Evolutionary conservation across 2,888 invertebrate species (phyloP), one percentile per base, ranked within the genome.

Genomic region (Pheosia tremula): DNA sequence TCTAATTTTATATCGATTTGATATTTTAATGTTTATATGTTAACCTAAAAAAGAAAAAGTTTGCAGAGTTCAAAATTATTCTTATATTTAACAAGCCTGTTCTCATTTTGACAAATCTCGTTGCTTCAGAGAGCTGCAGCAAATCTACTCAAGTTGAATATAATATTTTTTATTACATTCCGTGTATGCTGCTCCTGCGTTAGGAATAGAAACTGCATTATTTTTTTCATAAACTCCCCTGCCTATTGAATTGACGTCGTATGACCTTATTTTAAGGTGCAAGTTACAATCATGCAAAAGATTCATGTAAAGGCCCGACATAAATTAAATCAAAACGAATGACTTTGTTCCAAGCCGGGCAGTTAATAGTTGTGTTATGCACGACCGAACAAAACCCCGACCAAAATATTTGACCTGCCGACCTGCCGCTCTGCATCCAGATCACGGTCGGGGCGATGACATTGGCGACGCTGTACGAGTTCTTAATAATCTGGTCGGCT

Each of bases 331-430:
- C 49, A 59, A 65, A 71, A 69, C 63, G 36, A 66, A 67, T 38
- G 13, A 4, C 61, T 64, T 65, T 60, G 56, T 61, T 52, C 36
- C 50, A 61, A 55, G 59, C 43, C 56, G 59, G 38, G 37, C 11
- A 67, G 59, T 67, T 66, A 67, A 60, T 66, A 72, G 64, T 64
- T 59, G 10, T 64, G 64, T 68, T 71, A 70, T 73, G 71, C 73
- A 77, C 69, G 72, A 69, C 37, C 61, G 65, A 74, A 69, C 74
- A 75, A 70, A 61, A 65, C 60, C 66, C 66, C 58, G 57, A 52
- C 77, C 69, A 70, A 9, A 52, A 11, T 66, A 59, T 49, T 41
- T 59, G 66, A 68, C 50, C 67, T 56, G 1, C 9, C 4, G 13
- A 10, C 9, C n/a, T 38, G 56, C 43, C 56, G 6, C 4, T 11